phyloP scores from a whole-genome alignment of 2,888 invertebrate genomes.

The Terebella lapidaria region DNA sequence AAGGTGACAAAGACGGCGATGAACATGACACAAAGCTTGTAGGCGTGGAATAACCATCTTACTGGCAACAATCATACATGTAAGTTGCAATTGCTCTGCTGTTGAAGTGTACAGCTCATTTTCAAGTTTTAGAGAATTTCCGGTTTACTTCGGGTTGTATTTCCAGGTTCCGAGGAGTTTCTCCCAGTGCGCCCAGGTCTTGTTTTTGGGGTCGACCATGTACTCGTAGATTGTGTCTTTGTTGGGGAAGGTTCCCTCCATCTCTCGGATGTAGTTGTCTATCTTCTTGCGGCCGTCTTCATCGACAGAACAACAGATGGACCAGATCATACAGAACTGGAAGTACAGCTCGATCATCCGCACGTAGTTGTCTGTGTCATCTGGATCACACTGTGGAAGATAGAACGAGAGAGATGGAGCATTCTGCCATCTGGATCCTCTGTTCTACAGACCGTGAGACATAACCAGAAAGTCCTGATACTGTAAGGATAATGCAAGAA shows the following conservation, averaged over 20 bases:
- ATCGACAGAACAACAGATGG: conserved; percentile 52
- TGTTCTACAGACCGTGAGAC: too few species aligned
- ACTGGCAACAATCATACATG: too few species aligned
- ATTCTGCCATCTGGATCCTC: too few species aligned
- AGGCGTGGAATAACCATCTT: too few species aligned
- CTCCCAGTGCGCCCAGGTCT: conserved; percentile 72
- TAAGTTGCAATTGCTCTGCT: too few species aligned
- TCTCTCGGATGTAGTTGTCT: conserved; percentile 53
- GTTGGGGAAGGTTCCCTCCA: conserved; percentile 66
- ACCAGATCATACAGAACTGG: conserved; percentile 55
- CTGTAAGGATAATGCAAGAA: too few species aligned
- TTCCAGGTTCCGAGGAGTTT: conserved; percentile 71
- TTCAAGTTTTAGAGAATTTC: too few species aligned
- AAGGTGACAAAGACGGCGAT: too few species aligned
- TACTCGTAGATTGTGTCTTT: conserved; percentile 87
- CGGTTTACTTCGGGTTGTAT: conserved; percentile 62
- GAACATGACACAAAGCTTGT: too few species aligned
- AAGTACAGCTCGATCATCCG: conserved; percentile 53
- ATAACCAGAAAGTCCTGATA: too few species aligned
- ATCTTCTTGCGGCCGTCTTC: conserved; percentile 55
- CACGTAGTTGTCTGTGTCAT: conserved; percentile 45
- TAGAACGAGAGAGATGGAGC: background rate
- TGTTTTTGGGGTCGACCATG: conserved; percentile 71
- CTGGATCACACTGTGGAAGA: conserved; percentile 27
- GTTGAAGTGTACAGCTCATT: too few species aligned